Evolutionary conservation across 2,888 invertebrate species (phyloP), one percentile per base, ranked within the genome.

Genomic region (Raillietiella orientalis): DNA sequence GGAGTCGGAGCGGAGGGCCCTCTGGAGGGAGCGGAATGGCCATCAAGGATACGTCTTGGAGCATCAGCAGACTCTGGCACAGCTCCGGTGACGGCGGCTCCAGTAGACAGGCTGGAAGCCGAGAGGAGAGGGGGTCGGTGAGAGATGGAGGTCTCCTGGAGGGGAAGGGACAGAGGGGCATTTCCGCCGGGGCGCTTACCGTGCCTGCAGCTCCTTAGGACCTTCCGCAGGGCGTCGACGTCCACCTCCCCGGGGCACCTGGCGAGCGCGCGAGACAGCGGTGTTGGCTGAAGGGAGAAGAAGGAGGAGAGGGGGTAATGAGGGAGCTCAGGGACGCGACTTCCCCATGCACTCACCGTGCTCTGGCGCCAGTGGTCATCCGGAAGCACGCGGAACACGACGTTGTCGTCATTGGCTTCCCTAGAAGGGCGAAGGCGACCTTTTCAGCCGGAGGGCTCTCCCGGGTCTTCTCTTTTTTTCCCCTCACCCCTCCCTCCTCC

Each of bases 361-460:
- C 8, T 5, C 35, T 61, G 60, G 34, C 58, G 59, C 35, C 53
- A 44, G 38, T 58, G 53, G 38, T 62, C 62, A 3, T 55, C 42
- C 2, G 57, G 51, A 33, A 62, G 54, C 42, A 62, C 60, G 32
- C 61, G 50, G 32, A 63, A 55, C 24, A 66, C 50, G 52, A 59
- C 53, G 43, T 66, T 66, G 43, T 66, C 66, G 39, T 66, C 66
- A 43, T 66, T 66, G 29, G 63, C 63, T 50, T 66, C 66, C 64
- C 62, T 62, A 42, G 26, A 46, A 29, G 45, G 31, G 31, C 21
- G n/a, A n/a, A n/a, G n/a, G n/a, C n/a, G n/a, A n/a, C n/a, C n/a
- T n/a, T n/a, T n/a, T n/a, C n/a, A n/a, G n/a, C n/a, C n/a, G n/a
- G n/a, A n/a, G n/a, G n/a, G n/a, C n/a, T n/a, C n/a, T n/a, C n/a